These are phyloP conservation scores for Scaptomyza graminum DNA, from an alignment of 1,140 invertebrate species.

Conservation along the genomic window DNA sequence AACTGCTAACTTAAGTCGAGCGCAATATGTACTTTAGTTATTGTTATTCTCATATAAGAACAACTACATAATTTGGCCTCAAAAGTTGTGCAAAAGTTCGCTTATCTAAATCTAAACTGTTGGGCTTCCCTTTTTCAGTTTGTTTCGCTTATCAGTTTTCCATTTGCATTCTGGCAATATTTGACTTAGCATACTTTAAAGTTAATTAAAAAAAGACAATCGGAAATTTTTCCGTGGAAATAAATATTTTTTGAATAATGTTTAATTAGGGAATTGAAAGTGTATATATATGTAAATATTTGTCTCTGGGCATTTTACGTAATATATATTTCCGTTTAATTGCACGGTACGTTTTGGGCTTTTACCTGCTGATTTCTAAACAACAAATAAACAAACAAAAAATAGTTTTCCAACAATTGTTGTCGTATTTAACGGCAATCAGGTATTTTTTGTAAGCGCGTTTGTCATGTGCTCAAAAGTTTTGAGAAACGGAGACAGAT, in stretches of 20 bases:
- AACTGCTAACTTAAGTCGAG: neutral
- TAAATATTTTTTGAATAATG: neutral
- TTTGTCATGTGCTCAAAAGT: constrained; percentile 27
- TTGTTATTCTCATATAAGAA: constrained; percentile 2
- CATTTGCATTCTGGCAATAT: constrained; percentile 44
- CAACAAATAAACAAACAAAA: neutral
- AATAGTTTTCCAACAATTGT: constrained; percentile 15
- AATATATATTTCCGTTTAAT: constrained; percentile 27
- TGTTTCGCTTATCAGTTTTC: constrained; percentile 31
- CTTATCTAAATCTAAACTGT: constrained; percentile 28
- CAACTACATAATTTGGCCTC: neutral
- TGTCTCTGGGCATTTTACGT: neutral
- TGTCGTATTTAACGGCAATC: constrained; percentile 24
- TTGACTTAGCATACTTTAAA: constrained; percentile 18
- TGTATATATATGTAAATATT: neutral
- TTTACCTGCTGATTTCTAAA: constrained; percentile 1
- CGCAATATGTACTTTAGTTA: constrained; percentile 9
- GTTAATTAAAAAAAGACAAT: constrained; percentile 29
- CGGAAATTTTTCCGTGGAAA: too few species aligned
- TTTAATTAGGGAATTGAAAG: neutral
- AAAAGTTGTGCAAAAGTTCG: constrained; percentile 15
- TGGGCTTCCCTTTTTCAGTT: neutral
- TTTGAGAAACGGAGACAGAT: constrained; percentile 11
- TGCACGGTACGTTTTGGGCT: neutral
- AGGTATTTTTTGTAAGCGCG: constrained; percentile 4